These are phyloP conservation scores for Neodontobutis hainanensis DNA, from an alignment of 2,113 vertebrate genomes.

Conservation along the genomic window DNA sequence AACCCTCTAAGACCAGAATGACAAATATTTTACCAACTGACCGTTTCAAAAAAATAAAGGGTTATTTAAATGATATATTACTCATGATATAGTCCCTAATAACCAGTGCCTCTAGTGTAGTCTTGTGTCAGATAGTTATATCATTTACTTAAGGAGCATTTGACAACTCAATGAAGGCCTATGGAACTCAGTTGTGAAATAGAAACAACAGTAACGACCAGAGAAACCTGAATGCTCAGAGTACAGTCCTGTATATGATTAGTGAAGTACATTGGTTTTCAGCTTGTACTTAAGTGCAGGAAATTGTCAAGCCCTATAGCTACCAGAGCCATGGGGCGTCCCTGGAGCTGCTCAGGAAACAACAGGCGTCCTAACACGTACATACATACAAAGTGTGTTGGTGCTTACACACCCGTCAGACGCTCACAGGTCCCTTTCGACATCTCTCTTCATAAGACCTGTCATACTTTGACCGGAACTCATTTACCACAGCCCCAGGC, in stretches of 20 bases:
- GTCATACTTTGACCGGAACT: constrained; percentile 53
- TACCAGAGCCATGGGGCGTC: constrained; percentile 13
- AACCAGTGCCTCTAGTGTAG: no score
- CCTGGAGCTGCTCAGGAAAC: constrained; percentile 15
- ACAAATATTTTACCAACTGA: no score
- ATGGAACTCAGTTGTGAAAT: no score
- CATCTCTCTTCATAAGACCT: constrained; percentile 29
- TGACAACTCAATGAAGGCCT: no score
- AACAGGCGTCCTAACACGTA: constrained; percentile 9
- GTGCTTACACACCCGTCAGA: background rate
- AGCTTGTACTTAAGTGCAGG: constrained; percentile 8
- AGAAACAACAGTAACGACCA: no score
- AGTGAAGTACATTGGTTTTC: constrained; percentile 24
- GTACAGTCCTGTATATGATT: background rate
- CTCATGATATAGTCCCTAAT: no score
- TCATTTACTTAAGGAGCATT: no score
- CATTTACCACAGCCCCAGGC: constrained; percentile 54
- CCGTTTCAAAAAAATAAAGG: no score
- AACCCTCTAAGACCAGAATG: no score
- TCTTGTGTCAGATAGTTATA: no score
- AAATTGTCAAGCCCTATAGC: constrained; percentile 12
- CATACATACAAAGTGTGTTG: constrained; percentile 3
- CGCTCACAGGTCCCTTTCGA: constrained; percentile 23
- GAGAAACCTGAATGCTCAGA: no score
- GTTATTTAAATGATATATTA: no score